These are phyloP conservation scores for Oreochromis aureus DNA, from an alignment of 2,113 vertebrate species.

Conservation along the genomic window DNA sequence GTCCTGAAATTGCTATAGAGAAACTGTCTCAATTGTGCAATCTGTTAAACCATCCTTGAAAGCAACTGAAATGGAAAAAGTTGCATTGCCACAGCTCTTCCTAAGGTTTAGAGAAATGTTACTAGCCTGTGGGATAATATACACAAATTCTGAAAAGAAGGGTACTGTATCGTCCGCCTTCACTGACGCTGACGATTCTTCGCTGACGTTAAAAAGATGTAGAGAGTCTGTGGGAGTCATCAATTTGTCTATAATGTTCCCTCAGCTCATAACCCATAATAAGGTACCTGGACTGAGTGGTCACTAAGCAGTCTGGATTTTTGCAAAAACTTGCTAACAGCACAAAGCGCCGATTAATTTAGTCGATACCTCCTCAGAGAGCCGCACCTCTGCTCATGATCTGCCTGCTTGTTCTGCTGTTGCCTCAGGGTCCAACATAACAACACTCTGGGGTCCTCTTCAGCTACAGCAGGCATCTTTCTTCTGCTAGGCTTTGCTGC, in stretches of 20 bases:
- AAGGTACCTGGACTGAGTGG: not conserved
- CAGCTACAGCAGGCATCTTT: not conserved
- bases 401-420: not conserved
- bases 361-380: not conserved
- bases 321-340: not conserved
- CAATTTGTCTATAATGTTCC: not conserved
- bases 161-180: not conserved
- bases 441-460: not conserved
- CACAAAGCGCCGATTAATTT: not conserved
- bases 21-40: not conserved
- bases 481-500: not conserved
- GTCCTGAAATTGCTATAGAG: not conserved
- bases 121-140: not conserved
- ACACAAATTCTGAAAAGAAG: not conserved
- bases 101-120: not conserved
- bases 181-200: too few species aligned
- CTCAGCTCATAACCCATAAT: not conserved
- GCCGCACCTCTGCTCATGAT: not conserved
- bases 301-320: not conserved
- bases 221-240: not conserved
- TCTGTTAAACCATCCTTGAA: not conserved
- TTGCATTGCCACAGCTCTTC: not conserved
- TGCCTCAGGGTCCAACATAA: not conserved
- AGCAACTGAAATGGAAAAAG: not conserved
- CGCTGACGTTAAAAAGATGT: not conserved